Evolutionary conservation across 2,888 invertebrate genomes (phyloP).

Genomic region (Abrostola triplasia): DNA sequence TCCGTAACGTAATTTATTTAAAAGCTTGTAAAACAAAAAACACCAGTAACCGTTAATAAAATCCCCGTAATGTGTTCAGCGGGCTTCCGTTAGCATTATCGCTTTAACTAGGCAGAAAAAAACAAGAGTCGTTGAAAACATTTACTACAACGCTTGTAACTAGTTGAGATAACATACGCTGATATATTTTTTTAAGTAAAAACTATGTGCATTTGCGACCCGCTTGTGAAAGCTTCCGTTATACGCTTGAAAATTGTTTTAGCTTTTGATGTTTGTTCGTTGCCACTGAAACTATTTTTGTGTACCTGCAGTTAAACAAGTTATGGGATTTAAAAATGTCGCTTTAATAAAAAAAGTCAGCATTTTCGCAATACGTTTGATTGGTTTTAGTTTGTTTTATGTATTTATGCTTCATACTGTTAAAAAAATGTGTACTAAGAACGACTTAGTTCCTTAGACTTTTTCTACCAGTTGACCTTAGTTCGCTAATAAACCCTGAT

Average conservation of each 20-base stretch:
- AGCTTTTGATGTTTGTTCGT: neutral
- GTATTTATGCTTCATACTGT: no score
- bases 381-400: no score
- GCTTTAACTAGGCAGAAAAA: slow-evolving; percentile 49
- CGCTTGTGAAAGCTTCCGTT: slow-evolving; percentile 46
- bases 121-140: slow-evolving; percentile 33
- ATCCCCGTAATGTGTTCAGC: slow-evolving; percentile 49
- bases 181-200: slow-evolving; percentile 44
- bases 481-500: no score
- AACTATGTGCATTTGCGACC: slow-evolving; percentile 29
- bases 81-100: slow-evolving; percentile 56
- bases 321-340: slow-evolving; percentile 2
- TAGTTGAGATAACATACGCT: slow-evolving; percentile 46
- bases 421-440: no score
- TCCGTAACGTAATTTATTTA: slow-evolving; percentile 45
- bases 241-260: slow-evolving; percentile 30
- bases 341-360: no score
- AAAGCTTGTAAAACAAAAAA: slow-evolving; percentile 47
- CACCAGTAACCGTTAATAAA: slow-evolving; percentile 37
- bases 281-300: neutral
- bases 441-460: no score
- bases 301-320: neutral
- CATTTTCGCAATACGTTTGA: no score
- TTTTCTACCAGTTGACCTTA: no score
- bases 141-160: slow-evolving; percentile 44